A percentile compares a stretch with the other conserved stretches of the same genome.
phyloP scores from a whole-genome alignment of 2,113 vertebrate genomes.

The Ginglymostoma cirratum region DNA sequence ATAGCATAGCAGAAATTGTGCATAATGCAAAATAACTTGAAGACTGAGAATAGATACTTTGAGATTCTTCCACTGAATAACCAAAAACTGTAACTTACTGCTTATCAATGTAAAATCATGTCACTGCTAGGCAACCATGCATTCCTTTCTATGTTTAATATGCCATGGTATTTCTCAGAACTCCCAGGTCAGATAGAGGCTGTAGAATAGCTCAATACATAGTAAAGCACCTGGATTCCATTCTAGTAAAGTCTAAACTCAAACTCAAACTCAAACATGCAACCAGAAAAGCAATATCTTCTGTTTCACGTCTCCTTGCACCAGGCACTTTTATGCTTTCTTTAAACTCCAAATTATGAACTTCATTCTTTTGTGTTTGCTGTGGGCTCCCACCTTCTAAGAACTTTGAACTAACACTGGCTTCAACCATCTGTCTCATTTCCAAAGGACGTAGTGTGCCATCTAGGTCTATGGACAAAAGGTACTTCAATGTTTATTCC shows the following conservation, averaged over 20 bases:
- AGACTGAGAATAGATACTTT: not conserved
- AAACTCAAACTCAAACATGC: not conserved
- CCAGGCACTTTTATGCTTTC: not conserved
- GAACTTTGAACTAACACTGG: not conserved
- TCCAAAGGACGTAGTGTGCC: not conserved
- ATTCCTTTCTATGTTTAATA: not conserved
- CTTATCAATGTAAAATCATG: not conserved
- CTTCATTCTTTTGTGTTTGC: not conserved
- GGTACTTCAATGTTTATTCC: not conserved
- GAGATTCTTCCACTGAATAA: not conserved
- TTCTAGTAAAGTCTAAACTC: not conserved
- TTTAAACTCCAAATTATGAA: not conserved
- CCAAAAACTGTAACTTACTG: not conserved
- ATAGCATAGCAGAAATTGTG: not conserved
- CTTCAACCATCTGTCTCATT: not conserved
- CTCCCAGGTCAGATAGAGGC: not conserved
- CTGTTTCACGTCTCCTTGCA: not conserved
- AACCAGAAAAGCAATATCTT: not conserved
- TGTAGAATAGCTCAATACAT: not conserved
- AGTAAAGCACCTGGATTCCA: not conserved
- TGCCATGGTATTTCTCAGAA: not conserved
- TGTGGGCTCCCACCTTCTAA: not conserved
- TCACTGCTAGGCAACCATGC: not conserved
- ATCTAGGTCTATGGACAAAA: not conserved
- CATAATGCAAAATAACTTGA: not conserved